Evolutionary conservation across 2,113 vertebrate species (phyloP).

Genomic region (Tyrannus savana): DNA sequence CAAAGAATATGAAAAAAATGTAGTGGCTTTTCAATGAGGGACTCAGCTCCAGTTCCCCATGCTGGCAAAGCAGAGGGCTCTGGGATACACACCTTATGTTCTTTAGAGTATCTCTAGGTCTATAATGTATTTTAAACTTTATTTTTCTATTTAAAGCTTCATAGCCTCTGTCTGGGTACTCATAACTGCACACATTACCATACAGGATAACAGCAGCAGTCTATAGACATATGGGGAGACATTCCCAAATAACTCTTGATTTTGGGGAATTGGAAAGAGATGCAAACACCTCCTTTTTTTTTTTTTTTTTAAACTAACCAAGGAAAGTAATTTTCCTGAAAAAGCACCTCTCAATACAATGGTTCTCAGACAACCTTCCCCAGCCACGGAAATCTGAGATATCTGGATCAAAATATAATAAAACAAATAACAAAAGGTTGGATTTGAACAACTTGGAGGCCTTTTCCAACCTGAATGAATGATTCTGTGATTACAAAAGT

Average conservation of each 20-base stretch:
- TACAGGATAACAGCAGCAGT: not conserved
- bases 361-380: not conserved
- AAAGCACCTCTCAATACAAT: not conserved
- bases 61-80: not conserved
- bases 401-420: not conserved
- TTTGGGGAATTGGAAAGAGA: not conserved
- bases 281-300: not conserved
- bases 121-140: not conserved
- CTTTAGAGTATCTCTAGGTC: not conserved
- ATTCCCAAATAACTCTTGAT: not conserved
- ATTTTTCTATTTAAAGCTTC: not conserved
- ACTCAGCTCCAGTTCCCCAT: not conserved
- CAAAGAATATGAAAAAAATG: not conserved
- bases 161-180: not conserved
- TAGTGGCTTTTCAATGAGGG: not conserved
- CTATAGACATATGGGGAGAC: not conserved
- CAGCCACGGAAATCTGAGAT: not conserved
- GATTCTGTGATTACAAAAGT: not conserved
- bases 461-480: not conserved
- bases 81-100: not conserved
- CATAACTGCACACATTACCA: not conserved
- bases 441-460: not conserved
- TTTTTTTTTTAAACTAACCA: not conserved
- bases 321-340: not conserved
- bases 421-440: not conserved